Percentiles rank a stretch among this genome's conserved stretches.
These are phyloP conservation scores for Diplazon laetatorius DNA, from an alignment of 2,888 invertebrate species.

Conservation along the genomic window DNA sequence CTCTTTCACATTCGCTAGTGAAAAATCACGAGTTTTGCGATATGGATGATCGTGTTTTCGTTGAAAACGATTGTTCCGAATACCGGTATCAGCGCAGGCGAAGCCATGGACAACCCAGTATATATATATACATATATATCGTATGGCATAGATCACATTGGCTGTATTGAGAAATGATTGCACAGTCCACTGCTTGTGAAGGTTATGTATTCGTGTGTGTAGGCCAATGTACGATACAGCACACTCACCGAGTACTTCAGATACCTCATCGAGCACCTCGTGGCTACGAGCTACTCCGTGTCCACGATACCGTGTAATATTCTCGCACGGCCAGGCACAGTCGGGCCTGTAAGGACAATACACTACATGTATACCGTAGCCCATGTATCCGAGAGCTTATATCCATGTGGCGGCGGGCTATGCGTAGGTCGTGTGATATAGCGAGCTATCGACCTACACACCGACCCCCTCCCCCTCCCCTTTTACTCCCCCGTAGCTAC, in stretches of 20 bases:
- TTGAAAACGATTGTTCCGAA: too few species aligned
- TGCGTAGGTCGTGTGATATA: background rate
- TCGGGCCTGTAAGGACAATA: background rate
- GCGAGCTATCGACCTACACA: conserved; percentile 16
- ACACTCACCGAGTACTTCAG: background rate
- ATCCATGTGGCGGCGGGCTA: background rate
- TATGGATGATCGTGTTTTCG: too few species aligned
- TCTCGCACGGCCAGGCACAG: background rate
- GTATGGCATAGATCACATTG: conserved; percentile 10
- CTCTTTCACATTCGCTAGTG: too few species aligned
- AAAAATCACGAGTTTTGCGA: too few species aligned
- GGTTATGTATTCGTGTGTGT: background rate
- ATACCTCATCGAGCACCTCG: background rate
- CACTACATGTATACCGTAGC: background rate
- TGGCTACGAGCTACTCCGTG: conserved; percentile 19
- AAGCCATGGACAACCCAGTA: too few species aligned
- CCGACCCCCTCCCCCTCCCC: too few species aligned
- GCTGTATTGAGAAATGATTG: background rate
- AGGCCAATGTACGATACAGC: conserved; percentile 7
- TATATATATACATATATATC: too few species aligned
- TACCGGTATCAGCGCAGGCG: background rate
- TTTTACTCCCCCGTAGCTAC: background rate
- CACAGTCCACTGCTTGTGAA: background rate
- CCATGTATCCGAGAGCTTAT: background rate
- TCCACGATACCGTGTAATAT: conserved; percentile 24